These are phyloP conservation scores for Chanos chanos DNA, from an alignment of 2,797 vertebrate genomes.

Conservation along the genomic window DNA sequence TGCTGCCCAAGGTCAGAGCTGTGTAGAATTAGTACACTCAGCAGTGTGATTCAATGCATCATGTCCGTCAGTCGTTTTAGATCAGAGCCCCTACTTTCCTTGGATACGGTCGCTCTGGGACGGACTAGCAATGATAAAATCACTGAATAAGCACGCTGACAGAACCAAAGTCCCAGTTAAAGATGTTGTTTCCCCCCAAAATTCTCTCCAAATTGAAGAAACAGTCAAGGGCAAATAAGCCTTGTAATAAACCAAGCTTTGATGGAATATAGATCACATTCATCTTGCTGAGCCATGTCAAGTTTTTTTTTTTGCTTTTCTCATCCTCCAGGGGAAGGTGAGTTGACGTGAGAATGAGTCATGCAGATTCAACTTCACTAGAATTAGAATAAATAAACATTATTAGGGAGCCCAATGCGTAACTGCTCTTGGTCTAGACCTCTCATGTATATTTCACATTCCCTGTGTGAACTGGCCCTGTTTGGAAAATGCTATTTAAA, in stretches of 20 bases:
- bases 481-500: constrained; percentile 17
- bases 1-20: too few species aligned
- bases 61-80: too few species aligned
- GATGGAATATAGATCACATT: constrained; percentile 38
- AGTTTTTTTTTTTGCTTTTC: neutral
- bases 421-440: neutral
- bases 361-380: constrained; percentile 32
- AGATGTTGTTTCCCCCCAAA: too few species aligned
- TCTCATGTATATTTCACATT: constrained; percentile 41
- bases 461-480: constrained; percentile 10
- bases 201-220: neutral
- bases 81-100: too few species aligned
- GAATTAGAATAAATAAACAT: constrained; percentile 35
- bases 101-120: too few species aligned
- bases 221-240: constrained; percentile 35
- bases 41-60: too few species aligned
- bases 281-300: constrained; percentile 4
- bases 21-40: too few species aligned
- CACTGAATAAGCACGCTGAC: too few species aligned
- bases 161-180: too few species aligned
- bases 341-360: constrained; percentile 34
- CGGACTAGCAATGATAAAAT: too few species aligned
- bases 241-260: constrained; percentile 35
- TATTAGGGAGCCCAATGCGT: constrained; percentile 23
- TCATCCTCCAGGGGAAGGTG: neutral